phyloP scores from a whole-genome alignment of 2,888 invertebrate species.

The Mesorhabditis spiculigera region DNA sequence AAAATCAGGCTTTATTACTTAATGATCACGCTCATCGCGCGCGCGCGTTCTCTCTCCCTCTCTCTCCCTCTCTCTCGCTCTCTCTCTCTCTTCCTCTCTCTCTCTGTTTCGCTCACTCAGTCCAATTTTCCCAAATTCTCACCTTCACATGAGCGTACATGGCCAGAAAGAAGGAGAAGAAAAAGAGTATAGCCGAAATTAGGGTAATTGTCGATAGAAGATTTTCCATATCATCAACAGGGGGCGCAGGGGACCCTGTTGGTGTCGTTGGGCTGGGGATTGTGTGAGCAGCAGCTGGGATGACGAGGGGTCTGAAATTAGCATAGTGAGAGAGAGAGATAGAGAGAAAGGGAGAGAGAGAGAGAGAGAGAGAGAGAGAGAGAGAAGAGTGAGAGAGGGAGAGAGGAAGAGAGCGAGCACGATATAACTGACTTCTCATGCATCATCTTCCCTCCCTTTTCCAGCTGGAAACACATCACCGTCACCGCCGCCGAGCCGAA shows the following conservation, averaged over 20 bases:
- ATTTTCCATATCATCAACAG: conserved; percentile 23
- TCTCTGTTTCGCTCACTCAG: not conserved
- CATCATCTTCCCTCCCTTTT: conserved; percentile 19
- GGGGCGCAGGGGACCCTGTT: not conserved
- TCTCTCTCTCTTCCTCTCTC: not conserved
- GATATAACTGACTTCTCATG: conserved; percentile 5
- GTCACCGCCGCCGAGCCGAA: conserved; percentile 63
- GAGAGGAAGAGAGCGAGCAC: too few relatives aligned
- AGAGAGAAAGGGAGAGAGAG: too few relatives aligned
- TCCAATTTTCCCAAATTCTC: conserved; percentile 5
- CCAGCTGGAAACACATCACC: conserved; percentile 61
- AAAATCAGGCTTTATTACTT: not conserved
- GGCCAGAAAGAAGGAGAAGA: conserved; percentile 65
- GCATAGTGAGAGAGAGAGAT: too few relatives aligned
- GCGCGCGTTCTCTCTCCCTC: not conserved
- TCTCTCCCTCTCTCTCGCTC: too few relatives aligned
- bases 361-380: not conserved
- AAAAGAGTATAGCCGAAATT: conserved; percentile 64
- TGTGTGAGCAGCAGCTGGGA: too few relatives aligned
- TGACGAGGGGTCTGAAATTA: too few relatives aligned
- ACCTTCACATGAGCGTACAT: conserved; percentile 66
- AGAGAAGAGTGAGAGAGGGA: not conserved
- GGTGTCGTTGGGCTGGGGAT: too few relatives aligned
- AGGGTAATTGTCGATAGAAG: conserved; percentile 62
- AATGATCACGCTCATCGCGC: not conserved